Conservation (phyloP, 2,113 vertebrate species). For the Saguinus imperator region DNA sequence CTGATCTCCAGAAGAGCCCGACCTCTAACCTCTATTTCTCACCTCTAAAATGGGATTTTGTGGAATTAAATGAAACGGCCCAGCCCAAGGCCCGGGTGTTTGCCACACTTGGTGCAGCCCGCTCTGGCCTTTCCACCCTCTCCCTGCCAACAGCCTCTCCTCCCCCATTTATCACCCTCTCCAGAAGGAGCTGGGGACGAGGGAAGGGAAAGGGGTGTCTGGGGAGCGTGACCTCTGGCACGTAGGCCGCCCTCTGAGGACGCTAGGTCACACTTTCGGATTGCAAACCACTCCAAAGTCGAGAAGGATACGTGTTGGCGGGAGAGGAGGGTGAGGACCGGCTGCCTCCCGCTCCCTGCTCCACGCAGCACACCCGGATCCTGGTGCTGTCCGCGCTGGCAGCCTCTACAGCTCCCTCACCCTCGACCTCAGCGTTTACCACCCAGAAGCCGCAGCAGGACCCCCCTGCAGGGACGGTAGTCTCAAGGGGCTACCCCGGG, state of each 20-base stretch:
- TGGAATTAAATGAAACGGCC: neutral
- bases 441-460: fast-evolving
- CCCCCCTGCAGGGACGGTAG: fast-evolving
- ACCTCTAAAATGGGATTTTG: neutral
- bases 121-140: neutral
- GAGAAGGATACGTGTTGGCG: neutral
- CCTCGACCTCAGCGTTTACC: fast-evolving
- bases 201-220: too few species aligned
- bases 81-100: fast-evolving
- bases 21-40: neutral
- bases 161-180: fast-evolving
- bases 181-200: fast-evolving
- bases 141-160: too few species aligned
- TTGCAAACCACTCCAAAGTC: neutral
- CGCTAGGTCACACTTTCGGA: neutral
- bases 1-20: neutral
- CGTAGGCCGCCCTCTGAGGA: neutral
- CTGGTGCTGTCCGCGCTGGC: fast-evolving
- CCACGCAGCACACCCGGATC: fast-evolving
- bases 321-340: fast-evolving
- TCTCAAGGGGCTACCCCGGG: neutral
- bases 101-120: fast-evolving
- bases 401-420: fast-evolving
- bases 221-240: neutral
- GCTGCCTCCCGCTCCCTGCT: fast-evolving